Percentiles rank a stretch among this genome's conserved stretches.
Conservation (phyloP, 2,888 invertebrate species). For the Cosmorhoe ocellata region DNA sequence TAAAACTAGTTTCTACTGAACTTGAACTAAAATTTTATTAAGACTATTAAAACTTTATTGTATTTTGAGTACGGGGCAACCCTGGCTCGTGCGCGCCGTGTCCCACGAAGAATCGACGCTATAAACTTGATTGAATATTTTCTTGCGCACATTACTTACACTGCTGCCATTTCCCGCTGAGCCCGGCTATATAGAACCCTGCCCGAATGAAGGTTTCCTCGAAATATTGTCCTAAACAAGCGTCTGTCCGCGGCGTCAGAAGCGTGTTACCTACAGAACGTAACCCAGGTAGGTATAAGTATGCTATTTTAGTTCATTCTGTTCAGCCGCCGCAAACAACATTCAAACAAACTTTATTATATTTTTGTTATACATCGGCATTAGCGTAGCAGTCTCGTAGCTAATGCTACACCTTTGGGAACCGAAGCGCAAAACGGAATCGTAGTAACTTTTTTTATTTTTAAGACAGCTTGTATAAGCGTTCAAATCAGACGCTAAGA, state of each 20-base stretch:
- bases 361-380: too few relatives aligned
- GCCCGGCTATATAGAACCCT: constrained; percentile 6
- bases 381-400: constrained; percentile 15
- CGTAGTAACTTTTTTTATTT: too few relatives aligned
- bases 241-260: too few relatives aligned
- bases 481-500: too few relatives aligned
- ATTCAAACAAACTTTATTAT: too few relatives aligned
- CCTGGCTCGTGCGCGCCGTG: constrained; percentile 24
- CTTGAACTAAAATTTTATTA: not conserved
- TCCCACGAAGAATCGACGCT: constrained; percentile 46
- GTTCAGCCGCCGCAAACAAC: too few relatives aligned
- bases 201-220: constrained; percentile 10
- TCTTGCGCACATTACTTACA: constrained; percentile 44
- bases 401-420: constrained; percentile 2
- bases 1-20: not conserved
- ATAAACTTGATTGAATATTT: constrained; percentile 70
- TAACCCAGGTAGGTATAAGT: too few relatives aligned
- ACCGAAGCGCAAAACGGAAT: not conserved
- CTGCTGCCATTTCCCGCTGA: constrained; percentile 17
- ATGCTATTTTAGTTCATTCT: too few relatives aligned
- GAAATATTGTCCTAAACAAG: constrained; percentile 3
- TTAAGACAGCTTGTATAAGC: too few relatives aligned
- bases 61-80: constrained; percentile 11
- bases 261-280: too few relatives aligned
- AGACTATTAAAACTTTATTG: too few relatives aligned